Percentiles rank a stretch among this genome's conserved stretches.
Conservation (phyloP, 2,888 invertebrate species). For the Sarcophaga carnaria region DNA sequence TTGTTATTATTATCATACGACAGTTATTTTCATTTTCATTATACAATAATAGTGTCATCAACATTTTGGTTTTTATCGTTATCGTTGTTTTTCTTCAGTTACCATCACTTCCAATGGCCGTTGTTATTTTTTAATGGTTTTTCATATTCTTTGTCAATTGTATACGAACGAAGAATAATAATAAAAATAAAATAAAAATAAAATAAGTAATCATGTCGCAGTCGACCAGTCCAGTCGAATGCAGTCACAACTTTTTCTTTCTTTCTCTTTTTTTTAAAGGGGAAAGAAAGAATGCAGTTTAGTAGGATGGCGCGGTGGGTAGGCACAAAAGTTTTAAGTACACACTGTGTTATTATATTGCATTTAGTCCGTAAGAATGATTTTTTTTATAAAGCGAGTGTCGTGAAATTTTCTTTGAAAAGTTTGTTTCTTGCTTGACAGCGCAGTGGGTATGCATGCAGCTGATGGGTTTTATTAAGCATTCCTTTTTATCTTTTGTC, state of each 20-base stretch:
- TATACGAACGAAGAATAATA: no score
- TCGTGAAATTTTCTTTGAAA: no score
- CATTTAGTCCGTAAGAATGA: neutral
- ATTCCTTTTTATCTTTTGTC: slow-evolving; percentile 1
- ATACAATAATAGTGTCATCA: slow-evolving; percentile 48
- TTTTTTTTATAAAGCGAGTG: neutral
- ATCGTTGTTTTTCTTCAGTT: slow-evolving; percentile 47
- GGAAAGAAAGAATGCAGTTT: no score
- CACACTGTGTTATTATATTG: neutral
- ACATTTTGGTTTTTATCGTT: slow-evolving; percentile 53
- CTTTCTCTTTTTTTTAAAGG: no score
- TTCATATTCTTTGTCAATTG: no score
- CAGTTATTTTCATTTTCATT: slow-evolving; percentile 1
- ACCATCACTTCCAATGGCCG: slow-evolving; percentile 20
- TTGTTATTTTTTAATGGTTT: neutral
- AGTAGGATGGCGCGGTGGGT: no score
- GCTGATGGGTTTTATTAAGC: slow-evolving; percentile 35
- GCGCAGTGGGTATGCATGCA: neutral
- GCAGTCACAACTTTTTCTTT: no score
- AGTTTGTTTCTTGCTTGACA: slow-evolving; percentile 2
- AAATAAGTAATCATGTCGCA: no score
- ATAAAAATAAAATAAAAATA: no score
- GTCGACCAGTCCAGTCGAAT: no score
- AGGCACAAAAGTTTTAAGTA: neutral
- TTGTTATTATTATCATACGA: neutral